These are phyloP conservation scores for Platyura marginata DNA, from an alignment of 1,140 invertebrate species.

Conservation along the genomic window DNA sequence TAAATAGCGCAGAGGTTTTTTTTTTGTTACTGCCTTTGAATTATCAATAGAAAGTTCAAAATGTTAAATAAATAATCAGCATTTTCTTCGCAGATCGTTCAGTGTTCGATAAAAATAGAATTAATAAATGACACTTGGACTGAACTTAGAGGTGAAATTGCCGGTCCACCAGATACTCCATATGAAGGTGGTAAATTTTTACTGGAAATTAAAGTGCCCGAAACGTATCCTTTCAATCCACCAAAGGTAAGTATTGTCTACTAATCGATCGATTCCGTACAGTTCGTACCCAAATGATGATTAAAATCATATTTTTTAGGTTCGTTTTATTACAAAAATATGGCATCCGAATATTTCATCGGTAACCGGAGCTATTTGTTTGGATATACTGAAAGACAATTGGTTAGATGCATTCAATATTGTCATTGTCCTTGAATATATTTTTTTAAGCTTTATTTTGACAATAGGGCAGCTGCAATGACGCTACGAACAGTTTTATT, in stretches of 20 bases:
- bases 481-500: slow-evolving; percentile 89
- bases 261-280: background rate
- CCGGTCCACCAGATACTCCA: slow-evolving; percentile 87
- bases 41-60: no score
- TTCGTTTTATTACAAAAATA: slow-evolving; percentile 90
- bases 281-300: background rate
- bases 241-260: slow-evolving; percentile 61
- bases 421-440: slow-evolving; percentile 2
- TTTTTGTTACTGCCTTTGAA: no score
- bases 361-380: slow-evolving; percentile 95
- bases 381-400: slow-evolving; percentile 98
- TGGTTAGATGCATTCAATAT: no score
- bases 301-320: slow-evolving; percentile 29
- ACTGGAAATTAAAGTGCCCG: slow-evolving; percentile 94
- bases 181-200: slow-evolving; percentile 90
- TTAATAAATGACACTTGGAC: slow-evolving; percentile 80
- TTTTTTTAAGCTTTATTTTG: slow-evolving; percentile 7
- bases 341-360: slow-evolving; percentile 99
- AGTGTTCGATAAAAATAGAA: slow-evolving; percentile 84
- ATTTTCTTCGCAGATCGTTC: slow-evolving; percentile 68
- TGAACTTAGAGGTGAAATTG: slow-evolving; percentile 78
- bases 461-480: slow-evolving; percentile 91
- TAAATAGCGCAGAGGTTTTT: no score
- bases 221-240: slow-evolving; percentile 98
- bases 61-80: no score